Evolutionary conservation across 2,113 vertebrate species (phyloP), one percentile per base, ranked within the genome.

Genomic region (Nyctereutes procyonoides): DNA sequence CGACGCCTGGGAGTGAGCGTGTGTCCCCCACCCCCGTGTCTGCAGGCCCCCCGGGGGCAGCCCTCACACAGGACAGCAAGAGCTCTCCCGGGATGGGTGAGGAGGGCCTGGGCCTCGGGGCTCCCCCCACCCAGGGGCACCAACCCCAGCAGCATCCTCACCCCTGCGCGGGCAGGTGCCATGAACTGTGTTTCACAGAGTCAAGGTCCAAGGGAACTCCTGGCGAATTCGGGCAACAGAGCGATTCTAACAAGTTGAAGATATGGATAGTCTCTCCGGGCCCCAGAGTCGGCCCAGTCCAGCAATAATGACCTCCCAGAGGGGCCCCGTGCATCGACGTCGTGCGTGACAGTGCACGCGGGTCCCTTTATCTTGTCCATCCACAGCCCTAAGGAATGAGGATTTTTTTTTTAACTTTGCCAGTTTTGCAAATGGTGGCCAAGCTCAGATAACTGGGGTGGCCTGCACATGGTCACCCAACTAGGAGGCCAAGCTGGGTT

Each of bases 1-100:
- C 7, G 22, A 1, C 4, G 0, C 63, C 38, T 1, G 5, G 3
- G 5, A 6, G 19, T 0, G n/a, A 28, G 67, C 2, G 0, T 0
- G 51, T 13, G 8, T 1, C 35, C 28, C 43, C 71, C 7, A 8
- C 10, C 22, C 51, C 43, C 2, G 0, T 3, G 8, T 30, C n/a
- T 6, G 24, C 60, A n/a, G 69, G 82, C 35, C 16, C 43, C 43
- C 43, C 0, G 2, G 58, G 67, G 11, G 1, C 19, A 9, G 73
- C 3, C 0, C 62, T 24, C 13, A 0, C 2, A 3, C 3, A 3
- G 60, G 28, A 10, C 14, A 2, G 13, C 9, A 8, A 19, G 73
- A 30, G 14, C 30, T 8, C 15, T 19, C 74, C 6, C 28, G 8
- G 10, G 22, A 2, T 19, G 48, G 24, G n/a, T 1, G 0, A 22